Percentiles rank a stretch among this genome's conserved stretches.
Conservation (phyloP, 2,888 invertebrate species). For the Macaria liturata region DNA sequence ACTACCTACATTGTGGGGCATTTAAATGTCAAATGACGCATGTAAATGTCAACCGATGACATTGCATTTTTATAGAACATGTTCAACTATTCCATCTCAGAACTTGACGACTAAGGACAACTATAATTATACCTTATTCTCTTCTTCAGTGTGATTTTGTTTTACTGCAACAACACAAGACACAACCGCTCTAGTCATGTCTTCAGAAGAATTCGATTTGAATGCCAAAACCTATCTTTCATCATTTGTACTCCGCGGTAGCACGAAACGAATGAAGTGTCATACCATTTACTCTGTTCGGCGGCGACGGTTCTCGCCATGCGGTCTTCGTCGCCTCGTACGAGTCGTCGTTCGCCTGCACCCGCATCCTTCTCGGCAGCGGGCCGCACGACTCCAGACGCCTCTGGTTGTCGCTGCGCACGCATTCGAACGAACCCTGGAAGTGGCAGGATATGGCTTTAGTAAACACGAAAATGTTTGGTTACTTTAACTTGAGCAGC, state of each 20-base stretch:
- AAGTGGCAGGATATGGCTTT: conserved; percentile 33
- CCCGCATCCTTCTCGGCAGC: conserved; percentile 93
- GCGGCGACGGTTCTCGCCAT: conserved; percentile 96
- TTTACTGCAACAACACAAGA: too few species aligned
- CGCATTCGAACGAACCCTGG: conserved; percentile 97
- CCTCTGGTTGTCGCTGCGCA: conserved; percentile 82
- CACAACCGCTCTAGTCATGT: too few species aligned
- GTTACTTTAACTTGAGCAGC: too few species aligned
- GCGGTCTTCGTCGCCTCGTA: conserved; percentile 95
- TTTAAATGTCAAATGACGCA: conserved; percentile 23
- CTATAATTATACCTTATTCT: neutral
- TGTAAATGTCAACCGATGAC: conserved; percentile 24
- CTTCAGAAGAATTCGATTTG: too few species aligned
- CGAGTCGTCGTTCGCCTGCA: conserved; percentile 97
- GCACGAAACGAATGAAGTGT: neutral
- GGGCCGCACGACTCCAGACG: conserved; percentile 93
- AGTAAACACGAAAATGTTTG: neutral
- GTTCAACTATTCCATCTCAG: conserved; percentile 10
- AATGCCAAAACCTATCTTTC: too few species aligned
- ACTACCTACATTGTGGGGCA: conserved; percentile 17
- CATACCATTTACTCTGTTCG: conserved; percentile 95
- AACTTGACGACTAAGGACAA: conserved; percentile 2
- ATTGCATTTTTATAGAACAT: conserved; percentile 13
- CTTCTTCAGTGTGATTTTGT: neutral
- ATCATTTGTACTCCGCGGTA: too few species aligned